Percentiles rank a stretch among this genome's conserved stretches.
These are phyloP conservation scores for Psilanteris sp. DNA, from an alignment of 1,140 invertebrate species.

Conservation along the genomic window DNA sequence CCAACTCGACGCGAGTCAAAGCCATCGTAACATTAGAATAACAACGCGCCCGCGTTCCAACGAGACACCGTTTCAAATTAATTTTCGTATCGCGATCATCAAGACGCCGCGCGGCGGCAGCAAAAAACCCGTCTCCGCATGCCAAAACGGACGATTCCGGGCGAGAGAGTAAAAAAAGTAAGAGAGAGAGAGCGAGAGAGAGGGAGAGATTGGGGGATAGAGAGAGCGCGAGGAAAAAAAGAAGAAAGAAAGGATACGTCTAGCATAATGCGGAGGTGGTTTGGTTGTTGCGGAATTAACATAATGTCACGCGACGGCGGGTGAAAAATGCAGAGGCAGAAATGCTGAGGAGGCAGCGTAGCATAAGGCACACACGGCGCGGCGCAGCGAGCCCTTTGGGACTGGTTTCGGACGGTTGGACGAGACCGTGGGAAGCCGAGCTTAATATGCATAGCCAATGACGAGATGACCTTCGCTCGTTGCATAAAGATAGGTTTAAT, in stretches of 20 bases:
- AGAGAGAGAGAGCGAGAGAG: no score
- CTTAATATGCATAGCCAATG: conserved; percentile 77
- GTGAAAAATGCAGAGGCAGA: conserved; percentile 47
- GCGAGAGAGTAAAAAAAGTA: conserved; percentile 23
- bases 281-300: conserved; percentile 49
- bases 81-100: conserved; percentile 36
- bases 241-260: conserved; percentile 11
- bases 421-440: conserved; percentile 76
- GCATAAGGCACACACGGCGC: conserved; percentile 42
- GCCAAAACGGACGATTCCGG: conserved; percentile 18
- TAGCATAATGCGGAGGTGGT: conserved; percentile 48
- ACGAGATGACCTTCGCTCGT: conserved; percentile 78
- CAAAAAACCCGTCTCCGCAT: conserved; percentile 1
- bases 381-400: conserved; percentile 66
- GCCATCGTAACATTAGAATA: conserved; percentile 16
- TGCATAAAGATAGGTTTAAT: conserved; percentile 80
- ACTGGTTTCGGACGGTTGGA: conserved; percentile 70
- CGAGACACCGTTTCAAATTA: conserved; percentile 23
- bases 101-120: conserved; percentile 12
- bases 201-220: no score
- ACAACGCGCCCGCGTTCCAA: conserved; percentile 1
- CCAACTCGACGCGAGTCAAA: neutral
- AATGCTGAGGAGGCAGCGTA: conserved; percentile 22
- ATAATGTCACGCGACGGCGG: conserved; percentile 60
- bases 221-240: no score